Evolutionary conservation across 2,113 vertebrate genomes (phyloP), one percentile per base, ranked within the genome.

Genomic region (Himantopus leucocephalus): DNA sequence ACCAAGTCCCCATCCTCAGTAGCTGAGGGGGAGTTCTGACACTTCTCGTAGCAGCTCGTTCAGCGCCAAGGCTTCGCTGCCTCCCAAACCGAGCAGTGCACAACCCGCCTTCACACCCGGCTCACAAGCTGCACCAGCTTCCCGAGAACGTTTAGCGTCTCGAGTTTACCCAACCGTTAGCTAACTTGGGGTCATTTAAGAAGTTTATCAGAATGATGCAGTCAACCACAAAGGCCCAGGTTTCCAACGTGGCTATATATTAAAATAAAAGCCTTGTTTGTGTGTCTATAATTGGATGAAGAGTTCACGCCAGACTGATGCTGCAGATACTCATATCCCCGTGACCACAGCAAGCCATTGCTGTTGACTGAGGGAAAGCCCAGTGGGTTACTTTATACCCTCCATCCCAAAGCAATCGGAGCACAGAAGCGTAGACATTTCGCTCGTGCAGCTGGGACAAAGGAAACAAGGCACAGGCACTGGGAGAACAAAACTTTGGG

Each of bases 91-190:
- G 0, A 56, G 19, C 32, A 47, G 59, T 0, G 68, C 76, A 22
- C 43, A 84, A 29, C 50, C 37, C 6, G 1, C 43, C 5, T 9
- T 43, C 62, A 68, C 19, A 19, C n/a, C 37, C 15, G 2, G 20
- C 50, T 32, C 55, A 37, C 14, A 5, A 58, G 34, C 81, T 56
- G 56, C 73, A 45, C 0, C 56, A 52, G 41, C 34, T 79, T 39
- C 83, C 60, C 5, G 2, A 58, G 22, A 12, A 60, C 35, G 10
- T 9, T 53, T 3, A 43, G 12, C 23, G 3, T 3, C 71, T 63
- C 0, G 0, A 50, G 50, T 22, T 89, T 41, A 58, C 10, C 67
- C 11, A 6, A 32, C 48, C 22, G 0, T 24, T 17, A 68, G 45
- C 34, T 71, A 30, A 80, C 35, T 72, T 8, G 14, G 70, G 60